These are phyloP conservation scores for Epizoanthus stellaris DNA, from an alignment of 92 coral and sea anemone genomes.

Conservation along the genomic window DNA sequence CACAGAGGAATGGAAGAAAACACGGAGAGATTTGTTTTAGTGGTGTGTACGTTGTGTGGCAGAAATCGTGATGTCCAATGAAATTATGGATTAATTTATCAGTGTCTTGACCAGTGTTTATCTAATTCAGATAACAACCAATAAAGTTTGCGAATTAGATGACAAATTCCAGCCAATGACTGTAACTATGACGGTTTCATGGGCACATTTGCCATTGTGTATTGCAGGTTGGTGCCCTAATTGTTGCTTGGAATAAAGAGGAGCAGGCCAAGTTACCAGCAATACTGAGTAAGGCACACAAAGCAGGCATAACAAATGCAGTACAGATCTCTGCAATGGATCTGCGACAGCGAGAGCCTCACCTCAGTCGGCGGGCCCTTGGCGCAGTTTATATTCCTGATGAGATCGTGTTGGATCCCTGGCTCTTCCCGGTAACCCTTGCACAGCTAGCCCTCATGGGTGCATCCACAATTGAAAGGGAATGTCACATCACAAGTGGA, in stretches of 20 bases:
- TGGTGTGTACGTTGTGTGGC: too few species aligned
- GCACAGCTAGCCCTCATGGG: conserved; percentile 61
- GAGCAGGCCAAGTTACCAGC: conserved; percentile 69
- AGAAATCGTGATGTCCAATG: too few species aligned
- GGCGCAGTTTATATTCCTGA: conserved; percentile 78
- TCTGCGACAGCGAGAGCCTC: conserved; percentile 62
- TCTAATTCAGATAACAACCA: too few species aligned
- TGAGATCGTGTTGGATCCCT: conserved; percentile 79
- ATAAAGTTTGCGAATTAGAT: too few species aligned
- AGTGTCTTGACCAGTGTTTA: too few species aligned
- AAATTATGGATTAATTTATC: too few species aligned
- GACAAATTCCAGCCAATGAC: too few species aligned
- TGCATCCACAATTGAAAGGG: conserved; percentile 54
- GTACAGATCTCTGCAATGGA: conserved; percentile 59
- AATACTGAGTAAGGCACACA: conserved; percentile 51
- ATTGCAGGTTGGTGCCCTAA: conserved; percentile 60
- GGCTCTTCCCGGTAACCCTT: conserved; percentile 74
- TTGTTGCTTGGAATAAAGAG: conserved; percentile 75
- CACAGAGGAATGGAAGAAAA: too few species aligned
- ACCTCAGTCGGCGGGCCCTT: conserved; percentile 60
- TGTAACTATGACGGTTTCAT: too few species aligned
- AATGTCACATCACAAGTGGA: conserved; percentile 64
- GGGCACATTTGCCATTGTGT: background rate
- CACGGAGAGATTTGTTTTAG: too few species aligned
- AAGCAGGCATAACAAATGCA: conserved; percentile 62